A percentile compares a stretch with the other conserved stretches of the same genome.
Conservation (phyloP, 1,140 invertebrate species). For the Cotesia chilonis region DNA sequence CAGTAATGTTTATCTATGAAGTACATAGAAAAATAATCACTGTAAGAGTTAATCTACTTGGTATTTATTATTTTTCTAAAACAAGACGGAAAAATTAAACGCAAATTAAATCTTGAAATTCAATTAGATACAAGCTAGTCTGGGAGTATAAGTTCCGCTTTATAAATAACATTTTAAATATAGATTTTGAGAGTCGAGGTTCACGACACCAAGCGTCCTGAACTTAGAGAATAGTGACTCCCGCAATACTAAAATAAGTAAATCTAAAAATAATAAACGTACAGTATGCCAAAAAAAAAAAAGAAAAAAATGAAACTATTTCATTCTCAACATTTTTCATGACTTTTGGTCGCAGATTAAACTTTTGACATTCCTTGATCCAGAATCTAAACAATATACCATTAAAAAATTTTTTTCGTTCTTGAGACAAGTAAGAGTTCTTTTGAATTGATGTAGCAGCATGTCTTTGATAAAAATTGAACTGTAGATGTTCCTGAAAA, state of each 20-base stretch:
- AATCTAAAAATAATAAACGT: not conserved
- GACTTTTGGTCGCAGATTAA: not conserved
- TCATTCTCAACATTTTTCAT: slow-evolving; percentile 1
- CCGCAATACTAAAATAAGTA: slow-evolving; percentile 10
- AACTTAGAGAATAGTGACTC: slow-evolving; percentile 27
- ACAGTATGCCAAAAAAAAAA: not conserved
- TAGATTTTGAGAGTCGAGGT: slow-evolving; percentile 18
- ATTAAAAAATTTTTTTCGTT: not conserved
- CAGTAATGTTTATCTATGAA: too few relatives aligned
- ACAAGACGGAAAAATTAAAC: not conserved
- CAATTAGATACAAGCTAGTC: slow-evolving; percentile 23
- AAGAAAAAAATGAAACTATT: slow-evolving; percentile 7
- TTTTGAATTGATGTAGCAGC: too few relatives aligned
- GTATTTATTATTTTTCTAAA: not conserved
- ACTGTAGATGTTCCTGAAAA: too few relatives aligned
- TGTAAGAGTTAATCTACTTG: too few relatives aligned
- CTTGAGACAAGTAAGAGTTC: too few relatives aligned
- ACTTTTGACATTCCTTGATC: not conserved
- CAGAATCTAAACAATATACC: slow-evolving; percentile 5
- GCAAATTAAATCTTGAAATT: slow-evolving; percentile 20
- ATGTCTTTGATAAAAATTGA: too few relatives aligned
- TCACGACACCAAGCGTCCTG: slow-evolving; percentile 21
- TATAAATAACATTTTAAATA: slow-evolving; percentile 27
- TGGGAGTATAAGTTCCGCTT: slow-evolving; percentile 26
- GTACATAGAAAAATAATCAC: not conserved